phyloP scores from a whole-genome alignment of 23 tunicate genomes.

The Ascidia mentula region DNA sequence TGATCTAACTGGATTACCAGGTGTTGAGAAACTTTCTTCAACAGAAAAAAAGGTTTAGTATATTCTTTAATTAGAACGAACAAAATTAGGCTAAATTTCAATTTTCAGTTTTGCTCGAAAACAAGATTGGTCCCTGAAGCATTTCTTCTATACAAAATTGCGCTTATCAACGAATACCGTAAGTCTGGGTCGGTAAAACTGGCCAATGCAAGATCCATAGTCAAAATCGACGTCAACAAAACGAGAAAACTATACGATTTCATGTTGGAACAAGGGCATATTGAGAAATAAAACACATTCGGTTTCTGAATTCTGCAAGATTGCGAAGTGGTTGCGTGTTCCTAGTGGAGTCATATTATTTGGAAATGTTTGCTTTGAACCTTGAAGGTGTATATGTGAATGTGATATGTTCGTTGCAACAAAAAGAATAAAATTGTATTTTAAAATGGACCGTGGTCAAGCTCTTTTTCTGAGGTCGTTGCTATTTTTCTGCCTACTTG shows the following conservation, averaged over 20 bases:
- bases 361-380: too few species aligned
- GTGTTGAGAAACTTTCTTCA: conserved; percentile 63
- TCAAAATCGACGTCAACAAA: conserved; percentile 90
- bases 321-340: too few species aligned
- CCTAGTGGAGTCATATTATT: too few species aligned
- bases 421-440: too few species aligned
- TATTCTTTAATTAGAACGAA: neutral
- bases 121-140: conserved; percentile 85
- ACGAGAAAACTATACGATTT: conserved; percentile 79
- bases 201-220: conserved; percentile 60
- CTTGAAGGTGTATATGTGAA: too few species aligned
- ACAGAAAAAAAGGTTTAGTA: conserved; percentile 48
- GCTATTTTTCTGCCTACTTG: too few species aligned
- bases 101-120: conserved; percentile 64
- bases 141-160: conserved; percentile 53
- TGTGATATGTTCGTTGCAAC: too few species aligned
- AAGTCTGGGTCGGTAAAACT: conserved; percentile 52
- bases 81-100: neutral
- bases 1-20: conserved; percentile 67
- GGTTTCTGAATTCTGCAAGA: too few species aligned
- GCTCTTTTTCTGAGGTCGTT: too few species aligned
- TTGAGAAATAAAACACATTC: conserved; percentile 29
- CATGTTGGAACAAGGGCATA: conserved; percentile 56
- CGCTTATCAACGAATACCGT: conserved; percentile 44
- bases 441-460: too few species aligned